phyloP scores from a whole-genome alignment of 2,113 vertebrate species.

The Brachirus orientalis region DNA sequence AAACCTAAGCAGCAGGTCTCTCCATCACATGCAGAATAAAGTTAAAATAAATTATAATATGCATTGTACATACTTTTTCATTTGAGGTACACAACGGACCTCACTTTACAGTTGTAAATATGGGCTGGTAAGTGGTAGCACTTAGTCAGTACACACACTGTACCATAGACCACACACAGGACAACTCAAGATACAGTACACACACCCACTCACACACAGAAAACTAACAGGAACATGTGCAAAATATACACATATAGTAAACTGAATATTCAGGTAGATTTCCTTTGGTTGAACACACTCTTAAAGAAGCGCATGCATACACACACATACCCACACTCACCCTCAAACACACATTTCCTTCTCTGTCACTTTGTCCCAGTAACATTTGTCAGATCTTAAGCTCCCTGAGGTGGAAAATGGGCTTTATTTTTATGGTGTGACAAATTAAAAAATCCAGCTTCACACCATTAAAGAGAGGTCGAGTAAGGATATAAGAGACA shows the following conservation, averaged over 20 bases:
- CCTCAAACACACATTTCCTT: constrained; percentile 35
- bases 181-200: no score
- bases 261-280: no score
- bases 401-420: constrained; percentile 76
- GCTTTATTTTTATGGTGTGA: constrained; percentile 77
- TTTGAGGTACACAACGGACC: not conserved
- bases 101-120: not conserved
- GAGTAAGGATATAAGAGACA: constrained; percentile 2
- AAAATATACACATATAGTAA: not conserved
- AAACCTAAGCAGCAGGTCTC: not conserved
- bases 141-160: not conserved
- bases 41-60: not conserved
- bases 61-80: not conserved
- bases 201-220: not conserved
- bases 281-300: not conserved
- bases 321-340: not conserved
- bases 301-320: not conserved
- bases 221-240: not conserved
- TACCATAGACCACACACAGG: not conserved
- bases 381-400: constrained; percentile 73
- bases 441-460: constrained; percentile 71
- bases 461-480: constrained; percentile 65
- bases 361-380: constrained; percentile 57
- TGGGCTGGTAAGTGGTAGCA: not conserved
- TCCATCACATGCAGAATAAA: not conserved